Evolutionary conservation across 2,888 invertebrate genomes (phyloP), one percentile per base, ranked within the genome.

Genomic region (Leptogaster cylindrica): DNA sequence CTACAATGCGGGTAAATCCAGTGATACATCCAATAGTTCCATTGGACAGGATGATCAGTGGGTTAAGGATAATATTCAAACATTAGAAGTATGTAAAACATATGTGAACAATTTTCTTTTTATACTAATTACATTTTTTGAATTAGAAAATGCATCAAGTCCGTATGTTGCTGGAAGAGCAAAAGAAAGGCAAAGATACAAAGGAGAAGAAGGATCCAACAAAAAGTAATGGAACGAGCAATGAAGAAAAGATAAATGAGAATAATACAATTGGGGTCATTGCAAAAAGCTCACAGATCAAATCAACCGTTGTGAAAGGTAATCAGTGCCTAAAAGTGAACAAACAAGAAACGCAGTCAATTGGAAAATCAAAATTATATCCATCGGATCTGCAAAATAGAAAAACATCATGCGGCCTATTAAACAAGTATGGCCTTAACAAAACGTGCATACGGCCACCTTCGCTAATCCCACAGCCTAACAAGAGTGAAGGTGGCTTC

Each of bases 141-240:
- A 33, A 20, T 20, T 52, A 72, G 71, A 72, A 72, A 72, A 72
- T 72, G 72, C 71, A 71, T 55, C 68, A 70, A 41, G 28, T 72
- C 7, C 68, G 69, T 27, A 25, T 52, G 31, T 64, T 70, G 69
- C 36, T 72, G 41, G 71, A 72, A 27, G 44, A 66, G 50, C 68
- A 71, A 46, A 72, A 72, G 61, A 71, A 71, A 50, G 65, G 65
- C 18, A 70, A 71, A 70, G 58, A 55, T n/a, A 31, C 55, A 16
- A 71, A 67, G 48, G 55, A 44, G 46, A 36, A 55, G 25, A 71
- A 66, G 28, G 18, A 66, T 46, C 44, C 48, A 6, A 31, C 41
- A 41, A 50, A 23, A 41, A 8, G n/a, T 8, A 27, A 7, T 27
- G 41, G 18, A 8, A n/a, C 7, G 8, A 41, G 44, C n/a, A 2